These are phyloP conservation scores for Enteromius argenteus DNA, from an alignment of 2,797 vertebrate genomes.

Conservation along the genomic window DNA sequence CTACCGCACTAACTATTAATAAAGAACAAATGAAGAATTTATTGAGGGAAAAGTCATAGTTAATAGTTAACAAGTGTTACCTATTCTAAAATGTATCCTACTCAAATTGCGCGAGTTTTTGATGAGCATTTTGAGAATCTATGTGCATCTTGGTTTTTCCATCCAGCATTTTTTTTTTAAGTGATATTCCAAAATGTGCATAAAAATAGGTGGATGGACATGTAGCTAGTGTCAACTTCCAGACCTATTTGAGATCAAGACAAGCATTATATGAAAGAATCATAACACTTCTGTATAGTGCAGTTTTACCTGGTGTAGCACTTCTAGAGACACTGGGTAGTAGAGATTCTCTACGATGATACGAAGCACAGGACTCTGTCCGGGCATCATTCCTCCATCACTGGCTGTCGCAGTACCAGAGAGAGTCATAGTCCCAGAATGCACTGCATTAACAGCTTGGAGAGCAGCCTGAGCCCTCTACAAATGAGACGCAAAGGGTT, in stretches of 20 bases:
- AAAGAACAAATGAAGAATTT: too few species aligned
- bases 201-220: too few species aligned
- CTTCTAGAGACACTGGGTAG: slow-evolving; percentile 83
- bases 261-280: not conserved
- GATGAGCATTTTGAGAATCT: too few species aligned
- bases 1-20: too few species aligned
- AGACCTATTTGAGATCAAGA: not conserved
- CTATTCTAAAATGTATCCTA: too few species aligned
- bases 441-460: slow-evolving; percentile 73
- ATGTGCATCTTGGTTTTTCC: too few species aligned
- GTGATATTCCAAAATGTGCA: too few species aligned
- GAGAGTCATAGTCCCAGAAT: slow-evolving; percentile 69
- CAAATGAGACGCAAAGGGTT: slow-evolving; percentile 45
- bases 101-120: too few species aligned
- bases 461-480: slow-evolving; percentile 78
- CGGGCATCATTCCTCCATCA: slow-evolving; percentile 68
- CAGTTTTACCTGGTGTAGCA: slow-evolving; percentile 81
- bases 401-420: slow-evolving; percentile 60
- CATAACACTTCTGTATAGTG: not conserved
- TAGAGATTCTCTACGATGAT: slow-evolving; percentile 83
- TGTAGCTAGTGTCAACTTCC: not conserved
- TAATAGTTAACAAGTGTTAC: too few species aligned
- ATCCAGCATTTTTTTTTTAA: too few species aligned
- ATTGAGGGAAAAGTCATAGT: too few species aligned
- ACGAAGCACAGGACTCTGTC: slow-evolving; percentile 81